These are phyloP conservation scores for Cyanoderma ruficeps DNA, from an alignment of 2,113 vertebrate genomes.

Conservation along the genomic window DNA sequence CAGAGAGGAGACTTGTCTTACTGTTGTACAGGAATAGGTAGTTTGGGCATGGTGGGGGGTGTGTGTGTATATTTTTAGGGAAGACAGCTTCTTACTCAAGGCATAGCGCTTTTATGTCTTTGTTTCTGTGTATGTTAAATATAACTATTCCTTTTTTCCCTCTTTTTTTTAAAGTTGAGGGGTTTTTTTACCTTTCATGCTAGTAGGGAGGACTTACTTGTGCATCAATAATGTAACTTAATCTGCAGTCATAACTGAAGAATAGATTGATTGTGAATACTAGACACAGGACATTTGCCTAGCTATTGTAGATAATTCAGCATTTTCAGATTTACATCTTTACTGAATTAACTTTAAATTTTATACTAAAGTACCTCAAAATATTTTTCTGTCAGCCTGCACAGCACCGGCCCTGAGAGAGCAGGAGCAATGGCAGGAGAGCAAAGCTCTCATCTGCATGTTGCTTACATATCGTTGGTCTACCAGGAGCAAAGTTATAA, in stretches of 20 bases:
- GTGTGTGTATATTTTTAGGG: accelerated
- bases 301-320: neutral
- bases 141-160: accelerated
- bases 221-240: neutral
- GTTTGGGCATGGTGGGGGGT: neutral
- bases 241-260: neutral
- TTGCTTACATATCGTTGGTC: neutral
- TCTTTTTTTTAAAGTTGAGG: accelerated
- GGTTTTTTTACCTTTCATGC: neutral
- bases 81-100: neutral
- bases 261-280: accelerated
- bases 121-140: neutral
- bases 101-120: neutral
- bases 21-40: neutral
- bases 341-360: neutral
- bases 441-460: neutral
- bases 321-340: neutral
- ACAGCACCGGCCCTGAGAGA: neutral
- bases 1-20: neutral
- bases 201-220: neutral
- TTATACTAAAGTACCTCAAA: neutral
- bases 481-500: neutral
- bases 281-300: neutral
- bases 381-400: neutral
- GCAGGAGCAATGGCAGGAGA: neutral